Evolutionary conservation across 2,888 invertebrate genomes (phyloP), one percentile per base, ranked within the genome.

Genomic region (Sialis lutaria): DNA sequence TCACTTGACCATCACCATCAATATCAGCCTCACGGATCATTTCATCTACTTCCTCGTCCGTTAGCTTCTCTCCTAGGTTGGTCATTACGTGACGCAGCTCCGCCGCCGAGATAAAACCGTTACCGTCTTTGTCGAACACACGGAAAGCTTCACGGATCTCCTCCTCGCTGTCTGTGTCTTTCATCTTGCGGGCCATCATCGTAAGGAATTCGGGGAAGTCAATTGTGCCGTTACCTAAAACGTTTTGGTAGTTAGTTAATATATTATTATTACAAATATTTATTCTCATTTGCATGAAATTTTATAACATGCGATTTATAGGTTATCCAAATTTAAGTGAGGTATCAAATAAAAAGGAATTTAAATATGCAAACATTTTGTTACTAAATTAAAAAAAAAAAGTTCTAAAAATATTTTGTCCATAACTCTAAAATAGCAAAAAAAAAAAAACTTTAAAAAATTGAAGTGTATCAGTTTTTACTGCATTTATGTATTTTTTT

Each of bases 171-270:
- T 98, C 97, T 56, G 96, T 96, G 75, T 97, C 96, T 72, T 97
- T 96, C 93, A 97, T 96, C 80, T 97, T 98, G 65, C 96, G 83
- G 63, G 97, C 97, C 97, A 98, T 98, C 96, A 98, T 97, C 67
- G 96, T 96, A 63, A 98, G 80, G 78, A 98, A 98, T 74, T 98
- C 97, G 60, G 96, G 96, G 73, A 98, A 98, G 75, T 98, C 97
- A 72, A 98, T 97, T 68, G 96, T 97, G 64, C 97, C 97, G 72
- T 97, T 97, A 64, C 95, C 96, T 96, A 67, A 33, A 64, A 60
- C 46, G 48, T 32, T 6, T 33, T 31, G 8, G 8, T 40, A 40
- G 9, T 22, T 22, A 22, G 22, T 22, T 22, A 22, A 22, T 22
- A 22, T 22, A 22, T 22, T 2, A 22, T 4, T 4, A 4, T 22